These are phyloP conservation scores for Laodelphax striatellus DNA, from an alignment of 1,140 invertebrate species.

Conservation along the genomic window DNA sequence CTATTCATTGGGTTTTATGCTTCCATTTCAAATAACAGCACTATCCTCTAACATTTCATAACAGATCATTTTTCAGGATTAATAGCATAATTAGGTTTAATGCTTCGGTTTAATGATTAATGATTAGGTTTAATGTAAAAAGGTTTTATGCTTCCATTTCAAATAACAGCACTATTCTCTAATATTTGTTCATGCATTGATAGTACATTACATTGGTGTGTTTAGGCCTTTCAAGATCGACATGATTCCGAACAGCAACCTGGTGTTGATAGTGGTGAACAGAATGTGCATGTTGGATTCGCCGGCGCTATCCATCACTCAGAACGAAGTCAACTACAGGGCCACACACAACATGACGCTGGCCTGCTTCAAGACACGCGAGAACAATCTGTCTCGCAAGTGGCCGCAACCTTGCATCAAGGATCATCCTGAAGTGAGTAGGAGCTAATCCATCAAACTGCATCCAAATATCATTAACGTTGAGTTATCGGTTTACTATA, in stretches of 20 bases:
- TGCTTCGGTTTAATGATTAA: too few relatives aligned
- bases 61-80: too few relatives aligned
- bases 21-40: background rate
- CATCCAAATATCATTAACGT: background rate
- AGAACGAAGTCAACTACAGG: background rate
- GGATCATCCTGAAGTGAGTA: slow-evolving; percentile 31
- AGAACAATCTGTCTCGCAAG: slow-evolving; percentile 28
- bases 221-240: slow-evolving; percentile 66
- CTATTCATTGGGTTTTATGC: too few relatives aligned
- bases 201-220: background rate
- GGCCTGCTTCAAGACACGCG: slow-evolving; percentile 25
- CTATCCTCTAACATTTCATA: background rate
- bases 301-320: background rate
- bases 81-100: too few relatives aligned
- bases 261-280: slow-evolving; percentile 70
- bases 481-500: too few relatives aligned
- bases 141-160: too few relatives aligned
- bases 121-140: too few relatives aligned
- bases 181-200: background rate
- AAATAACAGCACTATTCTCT: background rate
- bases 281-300: slow-evolving; percentile 37
- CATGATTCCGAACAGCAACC: slow-evolving; percentile 66
- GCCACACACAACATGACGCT: slow-evolving; percentile 13
- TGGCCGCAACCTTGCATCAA: slow-evolving; percentile 29
- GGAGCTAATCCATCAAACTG: background rate